Evolutionary conservation across 2,888 invertebrate genomes (phyloP).

Genomic region (Xestia xanthographa): DNA sequence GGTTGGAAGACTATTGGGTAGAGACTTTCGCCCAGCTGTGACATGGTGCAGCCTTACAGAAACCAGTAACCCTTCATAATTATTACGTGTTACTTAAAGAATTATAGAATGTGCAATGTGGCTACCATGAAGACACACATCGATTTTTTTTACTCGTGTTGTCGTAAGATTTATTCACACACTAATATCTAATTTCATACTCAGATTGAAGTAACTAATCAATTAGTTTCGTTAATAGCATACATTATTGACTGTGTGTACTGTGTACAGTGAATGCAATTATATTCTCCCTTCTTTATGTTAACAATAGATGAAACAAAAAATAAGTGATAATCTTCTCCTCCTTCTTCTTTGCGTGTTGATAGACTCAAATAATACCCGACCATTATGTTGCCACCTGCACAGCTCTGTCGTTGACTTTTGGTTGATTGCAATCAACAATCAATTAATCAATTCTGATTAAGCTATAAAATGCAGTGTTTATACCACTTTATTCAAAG

Average conservation of each 20-base stretch:
- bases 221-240: slow-evolving; percentile 18
- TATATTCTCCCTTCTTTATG: slow-evolving; percentile 5
- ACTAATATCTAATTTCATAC: slow-evolving; percentile 9
- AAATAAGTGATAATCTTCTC: no score
- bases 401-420: no score
- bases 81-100: not conserved
- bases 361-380: no score
- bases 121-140: not conserved
- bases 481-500: no score
- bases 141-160: not conserved
- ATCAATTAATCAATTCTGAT: no score
- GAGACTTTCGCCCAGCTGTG: not conserved
- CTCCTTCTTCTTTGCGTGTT: no score
- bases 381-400: no score
- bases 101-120: not conserved
- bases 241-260: slow-evolving; percentile 11
- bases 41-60: not conserved
- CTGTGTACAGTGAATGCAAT: slow-evolving; percentile 2
- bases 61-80: not conserved
- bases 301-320: not conserved
- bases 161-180: slow-evolving; percentile 1
- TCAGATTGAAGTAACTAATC: slow-evolving; percentile 18
- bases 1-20: not conserved
- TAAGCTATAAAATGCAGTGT: no score
- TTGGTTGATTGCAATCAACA: no score